Evolutionary conservation across 1,140 invertebrate genomes (phyloP).

Genomic region (Drosophila mauritiana): DNA sequence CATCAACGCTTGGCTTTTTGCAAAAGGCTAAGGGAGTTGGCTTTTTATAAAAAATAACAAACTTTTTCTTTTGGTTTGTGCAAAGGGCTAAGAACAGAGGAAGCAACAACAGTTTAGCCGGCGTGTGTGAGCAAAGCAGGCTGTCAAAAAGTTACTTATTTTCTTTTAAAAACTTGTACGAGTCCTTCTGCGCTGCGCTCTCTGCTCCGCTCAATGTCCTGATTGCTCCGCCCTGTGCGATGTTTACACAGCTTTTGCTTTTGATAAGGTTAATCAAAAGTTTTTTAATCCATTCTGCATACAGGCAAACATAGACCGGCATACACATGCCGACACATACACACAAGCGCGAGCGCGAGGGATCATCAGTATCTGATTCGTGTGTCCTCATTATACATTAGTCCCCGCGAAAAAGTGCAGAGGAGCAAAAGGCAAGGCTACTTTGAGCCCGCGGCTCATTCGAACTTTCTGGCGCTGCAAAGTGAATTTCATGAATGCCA

Average conservation of each 20-base stretch:
- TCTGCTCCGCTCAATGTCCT: conserved; percentile 26
- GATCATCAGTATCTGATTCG: conserved; percentile 68
- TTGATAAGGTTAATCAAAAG: conserved; percentile 84
- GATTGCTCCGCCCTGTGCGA: conserved; percentile 69
- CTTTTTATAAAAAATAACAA: conserved; percentile 69
- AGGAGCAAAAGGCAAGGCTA: conserved; percentile 23
- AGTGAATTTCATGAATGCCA: conserved; percentile 82
- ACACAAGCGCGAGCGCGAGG: neutral
- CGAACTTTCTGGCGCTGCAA: conserved; percentile 65
- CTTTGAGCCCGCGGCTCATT: conserved; percentile 69
- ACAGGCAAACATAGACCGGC: conserved; percentile 73
- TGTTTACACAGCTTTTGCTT: conserved; percentile 81
- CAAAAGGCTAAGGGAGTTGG: conserved; percentile 73
- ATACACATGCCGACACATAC: conserved; percentile 11
- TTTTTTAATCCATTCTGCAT: conserved; percentile 84
- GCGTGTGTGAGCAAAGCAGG: conserved; percentile 59
- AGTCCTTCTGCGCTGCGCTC: conserved; percentile 61
- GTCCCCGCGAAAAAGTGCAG: conserved; percentile 11
- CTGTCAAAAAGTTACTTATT: conserved; percentile 83
- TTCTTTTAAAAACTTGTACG: conserved; percentile 82
- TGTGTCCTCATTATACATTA: conserved; percentile 79
- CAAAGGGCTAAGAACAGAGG: conserved; percentile 52
- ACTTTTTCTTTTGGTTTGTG: conserved; percentile 76
- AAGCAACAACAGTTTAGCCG: conserved; percentile 60
- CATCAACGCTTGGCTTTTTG: conserved; percentile 23